These are phyloP conservation scores for Pseudachorutes palmiensis DNA, from an alignment of 1,140 invertebrate genomes.

Conservation along the genomic window DNA sequence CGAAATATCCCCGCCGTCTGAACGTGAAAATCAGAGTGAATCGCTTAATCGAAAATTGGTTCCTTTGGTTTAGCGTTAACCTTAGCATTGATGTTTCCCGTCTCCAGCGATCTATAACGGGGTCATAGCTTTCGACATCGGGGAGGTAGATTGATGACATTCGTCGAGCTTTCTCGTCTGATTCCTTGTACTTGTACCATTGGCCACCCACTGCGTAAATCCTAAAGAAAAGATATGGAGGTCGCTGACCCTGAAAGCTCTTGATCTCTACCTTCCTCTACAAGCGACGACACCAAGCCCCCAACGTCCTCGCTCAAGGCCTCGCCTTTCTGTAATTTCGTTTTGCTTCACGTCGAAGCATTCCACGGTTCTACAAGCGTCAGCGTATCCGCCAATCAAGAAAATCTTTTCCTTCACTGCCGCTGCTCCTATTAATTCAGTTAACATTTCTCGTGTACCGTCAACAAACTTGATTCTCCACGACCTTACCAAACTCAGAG, in stretches of 20 bases:
- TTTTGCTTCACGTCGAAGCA: background rate
- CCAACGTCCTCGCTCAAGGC: background rate
- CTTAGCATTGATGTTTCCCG: background rate
- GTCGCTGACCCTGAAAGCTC: no score
- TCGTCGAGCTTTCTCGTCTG: background rate
- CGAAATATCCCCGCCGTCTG: background rate
- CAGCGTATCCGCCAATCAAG: background rate
- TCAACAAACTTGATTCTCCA: background rate
- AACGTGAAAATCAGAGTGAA: no score
- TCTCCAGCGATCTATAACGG: background rate
- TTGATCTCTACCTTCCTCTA: constrained; percentile 1
- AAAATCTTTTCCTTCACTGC: background rate
- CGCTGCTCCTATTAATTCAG: background rate
- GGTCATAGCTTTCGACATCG: constrained; percentile 6
- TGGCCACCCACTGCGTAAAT: background rate
- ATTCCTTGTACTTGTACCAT: constrained; percentile 4
- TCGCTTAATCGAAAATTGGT: no score
- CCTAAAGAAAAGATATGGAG: no score
- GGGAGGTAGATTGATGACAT: background rate
- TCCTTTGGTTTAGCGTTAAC: no score
- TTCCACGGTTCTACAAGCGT: background rate
- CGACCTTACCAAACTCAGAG: constrained; percentile 1
- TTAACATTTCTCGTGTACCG: background rate
- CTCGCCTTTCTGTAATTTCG: background rate
- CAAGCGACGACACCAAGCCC: background rate